A percentile compares a stretch with the other conserved stretches of the same genome.
These are phyloP conservation scores for Rugalucina vietnamica DNA, from an alignment of 2,888 invertebrate genomes.

Conservation along the genomic window DNA sequence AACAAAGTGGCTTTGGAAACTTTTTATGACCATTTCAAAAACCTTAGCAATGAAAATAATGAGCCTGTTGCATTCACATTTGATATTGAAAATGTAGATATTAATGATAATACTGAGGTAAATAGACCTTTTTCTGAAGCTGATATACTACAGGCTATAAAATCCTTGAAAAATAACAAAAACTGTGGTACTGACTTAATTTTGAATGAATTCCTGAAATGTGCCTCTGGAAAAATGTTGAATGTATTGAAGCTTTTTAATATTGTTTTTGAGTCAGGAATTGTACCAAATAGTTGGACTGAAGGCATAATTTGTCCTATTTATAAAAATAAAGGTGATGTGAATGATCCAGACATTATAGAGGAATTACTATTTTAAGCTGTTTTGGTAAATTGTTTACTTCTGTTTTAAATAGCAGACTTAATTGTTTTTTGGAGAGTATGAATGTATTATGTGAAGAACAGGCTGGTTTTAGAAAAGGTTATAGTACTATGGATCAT, in stretches of 20 bases:
- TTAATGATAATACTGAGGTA: neutral
- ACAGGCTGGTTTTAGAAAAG: neutral
- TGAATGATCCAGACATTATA: neutral
- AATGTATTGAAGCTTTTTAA: neutral
- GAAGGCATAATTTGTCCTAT: slow-evolving; percentile 9
- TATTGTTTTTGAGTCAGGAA: slow-evolving; percentile 5
- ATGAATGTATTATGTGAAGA: neutral
- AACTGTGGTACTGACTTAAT: neutral
- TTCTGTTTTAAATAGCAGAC: neutral
- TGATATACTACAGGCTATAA: neutral
- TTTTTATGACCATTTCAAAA: slow-evolving; percentile 9
- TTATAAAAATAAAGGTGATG: slow-evolving; percentile 5
- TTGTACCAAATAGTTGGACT: neutral
- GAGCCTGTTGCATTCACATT: neutral
- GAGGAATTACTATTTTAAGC: neutral
- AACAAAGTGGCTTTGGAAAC: slow-evolving; percentile 4
- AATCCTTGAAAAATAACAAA: neutral
- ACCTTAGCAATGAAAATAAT: neutral
- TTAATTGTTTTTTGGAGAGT: neutral
- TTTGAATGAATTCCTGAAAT: neutral
- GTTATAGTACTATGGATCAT: neutral
- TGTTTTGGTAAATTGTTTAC: neutral
- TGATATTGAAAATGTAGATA: neutral
- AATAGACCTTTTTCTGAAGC: neutral
- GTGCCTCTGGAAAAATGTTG: slow-evolving; percentile 3